These are phyloP conservation scores for Mycetomoellerius zeteki DNA, from an alignment of 1,140 invertebrate genomes.

Conservation along the genomic window DNA sequence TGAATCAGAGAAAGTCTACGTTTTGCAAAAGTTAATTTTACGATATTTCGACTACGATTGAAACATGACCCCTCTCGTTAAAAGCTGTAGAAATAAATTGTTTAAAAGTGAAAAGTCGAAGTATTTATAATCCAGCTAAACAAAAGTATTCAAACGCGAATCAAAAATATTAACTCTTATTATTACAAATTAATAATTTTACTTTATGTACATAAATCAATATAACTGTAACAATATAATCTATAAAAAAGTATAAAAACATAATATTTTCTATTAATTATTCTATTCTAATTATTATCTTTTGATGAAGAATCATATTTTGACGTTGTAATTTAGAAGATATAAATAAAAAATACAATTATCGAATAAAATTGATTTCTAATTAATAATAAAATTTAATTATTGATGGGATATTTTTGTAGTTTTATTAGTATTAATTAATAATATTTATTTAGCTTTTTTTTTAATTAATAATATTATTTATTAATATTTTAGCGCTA, in stretches of 20 bases:
- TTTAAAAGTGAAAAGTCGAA: constrained; percentile 6
- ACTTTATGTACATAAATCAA: neutral
- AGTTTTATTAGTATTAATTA: neutral
- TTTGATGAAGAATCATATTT: neutral
- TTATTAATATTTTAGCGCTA: neutral
- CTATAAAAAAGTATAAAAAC: neutral
- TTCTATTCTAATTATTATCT: neutral
- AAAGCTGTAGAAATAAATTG: constrained; percentile 13
- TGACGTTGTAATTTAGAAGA: neutral
- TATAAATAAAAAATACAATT: neutral
- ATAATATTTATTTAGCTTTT: neutral
- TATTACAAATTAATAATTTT: constrained; percentile 17
- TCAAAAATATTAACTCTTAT: neutral
- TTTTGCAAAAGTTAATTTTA: constrained; percentile 31
- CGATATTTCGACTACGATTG: constrained; percentile 28
- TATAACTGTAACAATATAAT: neutral
- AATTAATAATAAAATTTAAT: neutral
- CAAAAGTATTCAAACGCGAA: neutral
- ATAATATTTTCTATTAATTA: neutral
- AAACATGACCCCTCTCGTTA: constrained; percentile 14
- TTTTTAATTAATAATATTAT: neutral
- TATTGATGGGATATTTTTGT: neutral
- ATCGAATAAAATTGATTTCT: neutral
- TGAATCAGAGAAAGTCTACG: constrained; percentile 12
- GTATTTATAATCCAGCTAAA: neutral